Conservation (phyloP, 2,797 vertebrate genomes). For the Adrianichthys oophorus region DNA sequence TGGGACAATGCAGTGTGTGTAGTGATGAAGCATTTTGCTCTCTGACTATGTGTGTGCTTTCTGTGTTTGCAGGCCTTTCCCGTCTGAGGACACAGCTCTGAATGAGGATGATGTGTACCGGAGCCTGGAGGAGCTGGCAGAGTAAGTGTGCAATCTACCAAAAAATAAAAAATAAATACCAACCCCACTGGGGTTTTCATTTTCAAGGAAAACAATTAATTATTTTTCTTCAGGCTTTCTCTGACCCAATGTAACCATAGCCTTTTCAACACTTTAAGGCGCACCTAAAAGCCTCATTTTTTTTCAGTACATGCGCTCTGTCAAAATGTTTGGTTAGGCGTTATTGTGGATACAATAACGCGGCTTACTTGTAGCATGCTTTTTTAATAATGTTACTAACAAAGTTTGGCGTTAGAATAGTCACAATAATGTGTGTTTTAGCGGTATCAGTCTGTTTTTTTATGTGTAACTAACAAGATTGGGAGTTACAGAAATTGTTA, state of each 20-base stretch:
- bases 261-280: neutral
- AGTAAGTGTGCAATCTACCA: constrained; percentile 81
- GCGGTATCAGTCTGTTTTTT: too few species aligned
- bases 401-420: too few species aligned
- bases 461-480: too few species aligned
- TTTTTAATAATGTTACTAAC: too few species aligned
- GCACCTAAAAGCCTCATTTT: too few species aligned
- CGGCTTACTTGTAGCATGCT: too few species aligned
- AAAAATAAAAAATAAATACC: constrained; percentile 21
- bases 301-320: too few species aligned
- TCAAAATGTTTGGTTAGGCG: too few species aligned
- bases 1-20: constrained; percentile 19
- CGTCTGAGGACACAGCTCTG: constrained; percentile 92
- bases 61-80: constrained; percentile 85
- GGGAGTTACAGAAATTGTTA: too few species aligned
- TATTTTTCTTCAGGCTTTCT: neutral
- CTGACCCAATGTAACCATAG: neutral
- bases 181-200: constrained; percentile 15
- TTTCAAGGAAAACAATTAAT: constrained; percentile 2
- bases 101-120: constrained; percentile 96
- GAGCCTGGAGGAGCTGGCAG: constrained; percentile 96
- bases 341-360: too few species aligned
- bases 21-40: constrained; percentile 28
- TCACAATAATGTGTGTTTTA: too few species aligned
- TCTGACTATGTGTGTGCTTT: constrained; percentile 35